Evolutionary conservation across 1,140 invertebrate species (phyloP).

Genomic region (Heliconius eleuchia): DNA sequence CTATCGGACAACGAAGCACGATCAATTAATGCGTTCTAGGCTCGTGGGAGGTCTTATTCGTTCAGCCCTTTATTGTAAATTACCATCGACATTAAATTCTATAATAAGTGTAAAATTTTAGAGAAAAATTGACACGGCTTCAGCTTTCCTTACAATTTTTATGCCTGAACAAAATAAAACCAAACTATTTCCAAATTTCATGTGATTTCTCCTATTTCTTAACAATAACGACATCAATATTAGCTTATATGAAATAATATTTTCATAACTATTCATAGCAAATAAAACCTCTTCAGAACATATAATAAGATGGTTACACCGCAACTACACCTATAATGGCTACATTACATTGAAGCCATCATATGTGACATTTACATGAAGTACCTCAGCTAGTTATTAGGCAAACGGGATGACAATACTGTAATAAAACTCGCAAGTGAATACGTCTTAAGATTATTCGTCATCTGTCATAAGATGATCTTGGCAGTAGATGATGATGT

Average conservation of each 20-base stretch:
- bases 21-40: slow-evolving; percentile 55
- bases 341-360: slow-evolving; percentile 22
- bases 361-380: slow-evolving; percentile 39
- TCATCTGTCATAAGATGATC: slow-evolving; percentile 42
- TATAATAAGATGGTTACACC: background rate
- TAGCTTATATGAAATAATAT: background rate
- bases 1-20: slow-evolving; percentile 52
- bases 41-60: slow-evolving; percentile 58
- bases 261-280: background rate
- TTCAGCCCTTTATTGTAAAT: slow-evolving; percentile 45
- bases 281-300: background rate
- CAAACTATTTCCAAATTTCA: too few species aligned
- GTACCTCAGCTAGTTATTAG: slow-evolving; percentile 36
- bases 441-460: slow-evolving; percentile 38
- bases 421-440: slow-evolving; percentile 46
- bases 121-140: background rate
- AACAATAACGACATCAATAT: background rate
- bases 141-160: too few species aligned
- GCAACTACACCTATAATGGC: slow-evolving; percentile 10
- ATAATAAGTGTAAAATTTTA: background rate
- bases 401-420: slow-evolving; percentile 46
- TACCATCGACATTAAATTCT: background rate
- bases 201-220: background rate
- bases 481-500: slow-evolving; percentile 39
- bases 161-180: background rate